A percentile compares a stretch with the other conserved stretches of the same genome.
phyloP scores from a whole-genome alignment of 2,113 vertebrate genomes.

The Galbula dea region DNA sequence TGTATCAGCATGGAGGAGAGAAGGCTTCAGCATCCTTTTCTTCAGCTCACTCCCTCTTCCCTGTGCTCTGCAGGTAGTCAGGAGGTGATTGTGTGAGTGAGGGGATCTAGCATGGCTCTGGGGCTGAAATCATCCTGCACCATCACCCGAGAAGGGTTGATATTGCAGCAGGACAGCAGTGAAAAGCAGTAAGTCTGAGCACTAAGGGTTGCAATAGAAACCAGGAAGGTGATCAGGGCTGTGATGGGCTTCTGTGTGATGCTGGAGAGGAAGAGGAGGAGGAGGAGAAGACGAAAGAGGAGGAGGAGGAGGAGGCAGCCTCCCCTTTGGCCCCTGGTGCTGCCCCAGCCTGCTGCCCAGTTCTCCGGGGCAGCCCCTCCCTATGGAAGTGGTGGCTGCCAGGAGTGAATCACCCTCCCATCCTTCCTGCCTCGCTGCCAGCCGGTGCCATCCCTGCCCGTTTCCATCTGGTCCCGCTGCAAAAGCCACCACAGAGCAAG shows the following conservation, averaged over 20 bases:
- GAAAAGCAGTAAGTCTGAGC: too few relatives aligned
- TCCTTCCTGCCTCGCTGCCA: not conserved
- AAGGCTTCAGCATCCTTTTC: not conserved
- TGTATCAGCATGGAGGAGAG: not conserved
- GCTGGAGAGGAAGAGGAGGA: not conserved
- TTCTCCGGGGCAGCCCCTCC: not conserved
- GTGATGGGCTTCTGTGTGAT: not conserved
- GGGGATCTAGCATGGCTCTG: not conserved
- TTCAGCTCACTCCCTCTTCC: not conserved
- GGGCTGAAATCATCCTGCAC: not conserved
- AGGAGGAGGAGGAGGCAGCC: not conserved
- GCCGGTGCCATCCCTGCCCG: not conserved
- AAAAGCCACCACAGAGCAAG: fast-evolving
- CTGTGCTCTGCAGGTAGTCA: not conserved
- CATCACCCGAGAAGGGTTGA: not conserved
- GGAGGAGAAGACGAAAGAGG: not conserved
- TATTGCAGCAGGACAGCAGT: not conserved
- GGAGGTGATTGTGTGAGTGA: not conserved
- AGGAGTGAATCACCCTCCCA: not conserved
- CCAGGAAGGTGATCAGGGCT: not conserved
- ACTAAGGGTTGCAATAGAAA: not conserved
- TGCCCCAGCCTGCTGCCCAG: not conserved
- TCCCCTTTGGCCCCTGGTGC: fast-evolving
- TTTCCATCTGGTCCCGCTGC: not conserved
- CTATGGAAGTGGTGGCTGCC: not conserved